Base-by-base conservation (phyloP, 2,113 vertebrate species). In the Agapornis roseicollis region DNA sequence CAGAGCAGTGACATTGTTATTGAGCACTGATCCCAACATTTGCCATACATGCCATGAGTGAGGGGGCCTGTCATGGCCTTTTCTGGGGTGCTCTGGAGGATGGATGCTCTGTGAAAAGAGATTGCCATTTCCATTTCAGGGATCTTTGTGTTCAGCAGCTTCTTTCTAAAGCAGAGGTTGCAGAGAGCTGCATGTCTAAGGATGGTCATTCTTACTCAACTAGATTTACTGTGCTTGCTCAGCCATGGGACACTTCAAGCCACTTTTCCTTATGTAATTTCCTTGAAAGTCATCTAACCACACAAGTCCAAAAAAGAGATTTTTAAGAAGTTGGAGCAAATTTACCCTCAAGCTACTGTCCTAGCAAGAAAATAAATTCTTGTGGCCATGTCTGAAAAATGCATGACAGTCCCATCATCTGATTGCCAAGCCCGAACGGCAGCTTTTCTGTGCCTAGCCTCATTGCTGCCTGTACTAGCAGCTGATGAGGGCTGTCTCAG, bases 361-460 rank as follows among this genome's bases (percentile, higher is more conserved):
- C 33, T 76, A 70, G 81, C 42, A 86, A 70, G 84, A 92, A 95
- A 93, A 91, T 70, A 94, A 96, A 93, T 96, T 92, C 82, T 90
- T 96, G 68, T 86, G 68, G 58, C 65, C 35, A 27, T 4, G 9
- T 74, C 87, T 88, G 80, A 96, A 95, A 82, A 58, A 83, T 16
- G n/a, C 9, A 29, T 37, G 69, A 58, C 5, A 91, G 83, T 91
- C 37, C 37, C 63, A 29, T 42, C 72, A 52, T 55, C 35, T 17
- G 80, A 52, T 28, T 85, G 68, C 64, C 71, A 94, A 53, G 60
- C 47, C 88, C 69, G 4, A 84, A 82, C 19, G 33, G 79, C 80
- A 87, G 85, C 16, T 71, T 77, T 90, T 86, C 53, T 4, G 5
- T 74, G 73, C 22, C 63, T 72, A 71, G 33, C 44, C 55, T 44